Evolutionary conservation across 2,888 invertebrate genomes (phyloP).

Genomic region (Trichopria drosophilae): DNA sequence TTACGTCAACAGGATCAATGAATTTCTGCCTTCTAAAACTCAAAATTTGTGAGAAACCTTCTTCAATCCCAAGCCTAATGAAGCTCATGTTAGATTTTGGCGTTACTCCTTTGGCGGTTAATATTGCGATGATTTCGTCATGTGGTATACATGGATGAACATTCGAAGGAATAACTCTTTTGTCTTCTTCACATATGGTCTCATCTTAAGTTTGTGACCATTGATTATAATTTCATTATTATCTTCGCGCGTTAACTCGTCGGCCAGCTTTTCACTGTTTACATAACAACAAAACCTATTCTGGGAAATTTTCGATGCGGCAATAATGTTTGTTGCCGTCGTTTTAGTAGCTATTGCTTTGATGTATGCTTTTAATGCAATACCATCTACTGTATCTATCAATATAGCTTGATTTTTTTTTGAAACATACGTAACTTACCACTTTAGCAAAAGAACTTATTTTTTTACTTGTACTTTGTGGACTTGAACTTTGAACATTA

Average conservation of each 20-base stretch:
- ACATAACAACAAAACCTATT: neutral
- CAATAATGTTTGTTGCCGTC: neutral
- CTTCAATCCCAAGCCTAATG: neutral
- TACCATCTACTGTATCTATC: neutral
- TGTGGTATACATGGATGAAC: neutral
- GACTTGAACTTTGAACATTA: too few relatives aligned
- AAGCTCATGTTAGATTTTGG: neutral
- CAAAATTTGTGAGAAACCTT: neutral
- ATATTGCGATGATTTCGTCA: neutral
- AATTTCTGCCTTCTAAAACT: neutral
- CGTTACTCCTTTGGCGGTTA: neutral
- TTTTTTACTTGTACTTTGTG: too few relatives aligned
- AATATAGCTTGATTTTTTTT: neutral
- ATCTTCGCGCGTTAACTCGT: neutral
- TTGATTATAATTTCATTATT: neutral
- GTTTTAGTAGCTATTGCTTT: neutral
- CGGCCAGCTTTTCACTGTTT: neutral
- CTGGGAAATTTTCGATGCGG: neutral
- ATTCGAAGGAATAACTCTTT: neutral
- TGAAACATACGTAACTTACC: too few relatives aligned
- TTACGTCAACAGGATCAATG: conserved; percentile 1
- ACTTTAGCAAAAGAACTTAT: too few relatives aligned
- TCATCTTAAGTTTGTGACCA: neutral
- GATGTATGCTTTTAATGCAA: neutral
- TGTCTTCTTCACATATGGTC: neutral